Evolutionary conservation across 1,140 invertebrate genomes (phyloP).

Genomic region (Pentalonia nigronervosa): DNA sequence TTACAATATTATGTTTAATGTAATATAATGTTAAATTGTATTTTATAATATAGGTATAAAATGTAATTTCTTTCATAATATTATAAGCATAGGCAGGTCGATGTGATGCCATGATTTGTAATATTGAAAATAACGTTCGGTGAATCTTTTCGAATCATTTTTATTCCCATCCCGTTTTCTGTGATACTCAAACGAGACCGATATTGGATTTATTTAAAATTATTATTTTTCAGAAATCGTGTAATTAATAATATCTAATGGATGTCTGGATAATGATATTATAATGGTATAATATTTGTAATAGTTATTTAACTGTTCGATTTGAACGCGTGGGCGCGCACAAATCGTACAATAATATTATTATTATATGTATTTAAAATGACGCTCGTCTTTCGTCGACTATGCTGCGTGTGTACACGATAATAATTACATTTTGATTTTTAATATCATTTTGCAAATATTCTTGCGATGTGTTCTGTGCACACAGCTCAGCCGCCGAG

Average conservation of each 20-base stretch:
- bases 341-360: neutral
- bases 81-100: no score
- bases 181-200: neutral
- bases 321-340: no score
- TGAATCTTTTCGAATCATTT: neutral
- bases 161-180: neutral
- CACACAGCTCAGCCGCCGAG: no score
- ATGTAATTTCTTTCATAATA: neutral
- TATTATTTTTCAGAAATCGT: neutral
- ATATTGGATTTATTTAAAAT: conserved; percentile 6
- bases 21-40: neutral
- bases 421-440: neutral
- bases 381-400: no score
- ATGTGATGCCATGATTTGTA: neutral
- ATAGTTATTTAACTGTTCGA: neutral
- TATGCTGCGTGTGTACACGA: neutral
- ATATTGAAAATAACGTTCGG: neutral
- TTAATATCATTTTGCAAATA: neutral
- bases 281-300: neutral
- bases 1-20: neutral
- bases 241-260: neutral
- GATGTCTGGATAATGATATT: neutral
- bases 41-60: neutral
- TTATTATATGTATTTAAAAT: neutral
- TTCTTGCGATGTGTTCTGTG: neutral